These are phyloP conservation scores for Colletes latitarsis DNA, from an alignment of 1,140 invertebrate genomes.

Conservation along the genomic window DNA sequence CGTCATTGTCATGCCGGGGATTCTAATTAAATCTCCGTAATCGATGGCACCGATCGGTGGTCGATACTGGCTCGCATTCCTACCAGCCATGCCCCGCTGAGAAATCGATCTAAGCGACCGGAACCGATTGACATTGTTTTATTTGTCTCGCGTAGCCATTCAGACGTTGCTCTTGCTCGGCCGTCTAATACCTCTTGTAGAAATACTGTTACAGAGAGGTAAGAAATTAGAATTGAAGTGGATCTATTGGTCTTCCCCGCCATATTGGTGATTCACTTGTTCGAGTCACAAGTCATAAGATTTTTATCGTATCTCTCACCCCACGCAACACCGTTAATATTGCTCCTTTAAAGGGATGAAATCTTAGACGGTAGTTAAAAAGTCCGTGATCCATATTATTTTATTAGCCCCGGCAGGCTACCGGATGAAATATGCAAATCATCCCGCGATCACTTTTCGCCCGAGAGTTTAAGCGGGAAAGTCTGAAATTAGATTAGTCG, in stretches of 20 bases:
- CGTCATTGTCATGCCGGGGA: conserved; percentile 29
- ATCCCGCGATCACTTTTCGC: conserved; percentile 22
- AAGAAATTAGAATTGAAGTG: background rate
- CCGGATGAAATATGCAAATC: conserved; percentile 43
- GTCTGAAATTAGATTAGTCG: conserved; percentile 28
- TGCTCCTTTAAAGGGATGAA: background rate
- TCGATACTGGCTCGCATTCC: background rate
- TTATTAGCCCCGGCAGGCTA: conserved; percentile 8
- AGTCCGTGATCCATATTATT: conserved; percentile 16
- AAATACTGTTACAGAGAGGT: too few species aligned
- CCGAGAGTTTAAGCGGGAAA: conserved; percentile 16
- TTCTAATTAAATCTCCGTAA: conserved; percentile 56
- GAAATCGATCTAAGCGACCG: background rate
- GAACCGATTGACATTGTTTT: background rate
- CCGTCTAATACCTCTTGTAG: too few species aligned
- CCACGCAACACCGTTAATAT: too few species aligned
- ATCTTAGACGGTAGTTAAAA: conserved; percentile 17
- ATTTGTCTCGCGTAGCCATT: background rate
- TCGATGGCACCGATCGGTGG: conserved; percentile 38
- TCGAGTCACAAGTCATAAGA: too few species aligned
- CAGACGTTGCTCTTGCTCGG: background rate
- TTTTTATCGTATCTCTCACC: too few species aligned
- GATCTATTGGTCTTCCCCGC: too few species aligned
- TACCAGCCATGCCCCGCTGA: background rate
- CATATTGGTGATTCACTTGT: too few species aligned